A percentile compares a stretch with the other conserved stretches of the same genome.
These are phyloP conservation scores for Hirundichthys speculiger DNA, from an alignment of 2,113 vertebrate genomes.

Conservation along the genomic window DNA sequence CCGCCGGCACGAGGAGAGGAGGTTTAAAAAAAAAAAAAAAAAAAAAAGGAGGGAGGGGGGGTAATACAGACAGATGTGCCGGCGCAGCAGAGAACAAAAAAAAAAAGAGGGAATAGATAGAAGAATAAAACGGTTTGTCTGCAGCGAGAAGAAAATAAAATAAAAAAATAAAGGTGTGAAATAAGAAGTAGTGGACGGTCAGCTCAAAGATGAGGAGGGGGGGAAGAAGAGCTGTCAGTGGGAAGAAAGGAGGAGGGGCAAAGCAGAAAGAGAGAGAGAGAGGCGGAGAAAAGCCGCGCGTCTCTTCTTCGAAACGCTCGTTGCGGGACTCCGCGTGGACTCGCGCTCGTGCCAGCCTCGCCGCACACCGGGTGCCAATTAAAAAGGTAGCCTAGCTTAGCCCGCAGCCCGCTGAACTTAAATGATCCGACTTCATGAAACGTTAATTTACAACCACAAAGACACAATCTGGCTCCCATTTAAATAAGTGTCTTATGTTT, in stretches of 20 bases:
- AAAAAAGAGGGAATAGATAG: too few relatives aligned
- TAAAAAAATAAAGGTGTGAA: conserved; percentile 59
- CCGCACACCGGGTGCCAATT: too few relatives aligned
- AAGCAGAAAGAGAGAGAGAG: conserved; percentile 65
- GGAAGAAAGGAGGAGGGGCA: conserved; percentile 37
- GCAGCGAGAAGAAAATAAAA: conserved; percentile 35
- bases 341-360: not conserved
- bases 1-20: conserved; percentile 24
- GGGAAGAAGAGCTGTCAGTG: conserved; percentile 13
- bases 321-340: conserved; percentile 41
- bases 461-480: too few relatives aligned
- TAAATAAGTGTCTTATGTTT: too few relatives aligned
- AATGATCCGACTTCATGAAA: too few relatives aligned
- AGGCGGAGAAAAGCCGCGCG: conserved; percentile 13
- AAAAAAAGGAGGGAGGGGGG: too few relatives aligned
- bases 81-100: conserved; percentile 11
- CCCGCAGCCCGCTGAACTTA: too few relatives aligned
- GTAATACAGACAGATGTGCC: too few relatives aligned
- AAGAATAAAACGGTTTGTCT: not conserved
- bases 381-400: too few relatives aligned
- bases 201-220: not conserved
- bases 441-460: too few relatives aligned
- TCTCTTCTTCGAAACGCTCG: conserved; percentile 26
- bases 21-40: not conserved
- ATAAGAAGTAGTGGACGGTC: conserved; percentile 46